Percentiles rank a stretch among this genome's conserved stretches.
Conservation (phyloP, 92 coral and sea anemone species). For the Nematostella vectensis region DNA sequence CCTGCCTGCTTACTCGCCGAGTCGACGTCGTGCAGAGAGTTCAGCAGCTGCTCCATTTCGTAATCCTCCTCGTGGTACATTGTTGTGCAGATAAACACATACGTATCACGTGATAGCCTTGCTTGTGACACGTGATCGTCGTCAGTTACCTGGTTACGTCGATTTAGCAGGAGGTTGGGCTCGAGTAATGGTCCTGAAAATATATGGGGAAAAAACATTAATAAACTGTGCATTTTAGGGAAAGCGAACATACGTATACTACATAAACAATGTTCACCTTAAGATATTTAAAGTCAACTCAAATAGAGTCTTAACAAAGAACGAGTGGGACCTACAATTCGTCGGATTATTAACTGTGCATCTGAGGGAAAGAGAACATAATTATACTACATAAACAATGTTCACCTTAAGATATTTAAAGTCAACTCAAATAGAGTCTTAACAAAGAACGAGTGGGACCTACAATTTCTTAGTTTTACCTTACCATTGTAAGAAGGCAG, state of each 20-base stretch:
- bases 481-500: slow-evolving; percentile 87
- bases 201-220: background rate
- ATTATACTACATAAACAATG: too few relatives aligned
- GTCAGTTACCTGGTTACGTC: slow-evolving; percentile 82
- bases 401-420: too few relatives aligned
- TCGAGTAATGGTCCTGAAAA: slow-evolving; percentile 73
- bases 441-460: too few relatives aligned
- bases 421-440: too few relatives aligned
- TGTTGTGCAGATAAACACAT: slow-evolving; percentile 91
- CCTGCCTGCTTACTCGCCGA: slow-evolving; percentile 41
- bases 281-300: background rate
- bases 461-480: background rate
- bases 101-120: slow-evolving; percentile 50
- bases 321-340: too few relatives aligned
- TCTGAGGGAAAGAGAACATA: too few relatives aligned
- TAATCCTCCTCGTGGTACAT: slow-evolving; percentile 94
- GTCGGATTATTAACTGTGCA: too few relatives aligned
- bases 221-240: background rate
- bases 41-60: slow-evolving; percentile 92
- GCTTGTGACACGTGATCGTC: slow-evolving; percentile 58
- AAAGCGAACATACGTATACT: too few relatives aligned
- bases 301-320: too few relatives aligned
- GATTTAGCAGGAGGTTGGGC: slow-evolving; percentile 76
- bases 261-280: background rate
- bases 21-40: slow-evolving; percentile 83